Percentiles rank a stretch among this genome's conserved stretches.
phyloP scores from a whole-genome alignment of 1,140 invertebrate genomes.

The Helicoverpa armigera region DNA sequence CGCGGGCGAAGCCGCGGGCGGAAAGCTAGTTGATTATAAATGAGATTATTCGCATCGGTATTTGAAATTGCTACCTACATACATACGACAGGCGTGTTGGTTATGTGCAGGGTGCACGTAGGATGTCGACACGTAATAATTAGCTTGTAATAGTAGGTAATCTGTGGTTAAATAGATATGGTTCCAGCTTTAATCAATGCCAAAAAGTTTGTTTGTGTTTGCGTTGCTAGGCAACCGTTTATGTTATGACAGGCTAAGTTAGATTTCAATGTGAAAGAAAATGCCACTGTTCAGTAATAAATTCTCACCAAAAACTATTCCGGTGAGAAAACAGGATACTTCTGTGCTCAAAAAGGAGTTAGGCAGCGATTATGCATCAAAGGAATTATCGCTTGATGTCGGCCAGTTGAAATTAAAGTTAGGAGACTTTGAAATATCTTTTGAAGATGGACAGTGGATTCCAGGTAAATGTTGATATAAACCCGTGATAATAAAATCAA shows the following conservation, averaged over 20 bases:
- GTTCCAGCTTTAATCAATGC: background rate
- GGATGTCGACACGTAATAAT: too few species aligned
- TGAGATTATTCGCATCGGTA: too few species aligned
- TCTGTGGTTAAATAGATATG: too few species aligned
- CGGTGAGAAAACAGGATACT: conserved; percentile 86
- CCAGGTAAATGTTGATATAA: conserved; percentile 82
- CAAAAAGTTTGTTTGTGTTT: background rate
- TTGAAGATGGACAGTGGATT: conserved; percentile 89
- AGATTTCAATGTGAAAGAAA: conserved; percentile 48
- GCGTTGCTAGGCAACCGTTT: conserved; percentile 62
- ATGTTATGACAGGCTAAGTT: conserved; percentile 10
- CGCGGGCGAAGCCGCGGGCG: too few species aligned
- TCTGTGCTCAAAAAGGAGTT: conserved; percentile 87
- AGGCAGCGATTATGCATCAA: conserved; percentile 87
- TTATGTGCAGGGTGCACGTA: too few species aligned
- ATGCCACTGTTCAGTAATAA: conserved; percentile 88
- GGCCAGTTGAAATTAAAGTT: conserved; percentile 87
- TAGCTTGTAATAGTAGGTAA: too few species aligned
- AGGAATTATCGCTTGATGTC: conserved; percentile 87
- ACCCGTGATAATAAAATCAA: too few species aligned
- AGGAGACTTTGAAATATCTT: conserved; percentile 88
- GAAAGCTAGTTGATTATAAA: too few species aligned
- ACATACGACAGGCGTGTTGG: too few species aligned
- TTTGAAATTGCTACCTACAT: too few species aligned
- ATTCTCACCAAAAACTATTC: conserved; percentile 89